Conservation (phyloP, 2,113 vertebrate species). For the Trematocara macrostoma region DNA sequence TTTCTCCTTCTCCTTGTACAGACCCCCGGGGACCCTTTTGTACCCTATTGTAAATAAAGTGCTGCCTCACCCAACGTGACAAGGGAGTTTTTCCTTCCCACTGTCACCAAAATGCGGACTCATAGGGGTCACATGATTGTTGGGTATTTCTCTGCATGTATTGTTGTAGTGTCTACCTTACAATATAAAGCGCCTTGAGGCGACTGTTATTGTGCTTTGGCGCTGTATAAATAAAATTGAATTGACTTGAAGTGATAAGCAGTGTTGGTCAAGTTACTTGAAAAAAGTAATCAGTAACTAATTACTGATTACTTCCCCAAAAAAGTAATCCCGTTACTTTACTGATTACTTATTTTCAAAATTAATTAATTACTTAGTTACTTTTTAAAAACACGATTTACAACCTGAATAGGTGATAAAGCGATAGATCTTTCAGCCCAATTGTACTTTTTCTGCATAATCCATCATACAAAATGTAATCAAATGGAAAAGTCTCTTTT, state of each 20-base stretch:
- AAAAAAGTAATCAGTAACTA: no score
- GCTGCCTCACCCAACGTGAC: background rate
- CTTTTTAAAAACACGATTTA: no score
- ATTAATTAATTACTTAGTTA: no score
- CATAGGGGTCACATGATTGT: background rate
- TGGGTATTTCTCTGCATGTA: background rate
- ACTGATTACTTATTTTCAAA: no score
- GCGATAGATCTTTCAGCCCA: no score
- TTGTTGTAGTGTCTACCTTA: background rate
- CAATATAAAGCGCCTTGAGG: fast-evolving
- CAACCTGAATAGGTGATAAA: no score
- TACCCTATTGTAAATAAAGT: background rate
- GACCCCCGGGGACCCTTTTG: background rate
- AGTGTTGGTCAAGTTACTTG: no score
- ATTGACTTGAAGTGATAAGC: background rate
- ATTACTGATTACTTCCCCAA: no score
- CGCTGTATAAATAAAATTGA: background rate
- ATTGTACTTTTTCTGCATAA: no score
- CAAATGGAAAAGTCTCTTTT: no score
- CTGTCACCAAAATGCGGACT: background rate
- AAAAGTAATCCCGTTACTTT: no score
- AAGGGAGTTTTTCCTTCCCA: background rate
- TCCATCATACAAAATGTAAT: no score
- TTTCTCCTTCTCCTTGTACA: background rate
- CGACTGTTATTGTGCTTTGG: fast-evolving